A percentile compares a stretch with the other conserved stretches of the same genome.
These are phyloP conservation scores for Petrolisthes cinctipes DNA, from an alignment of 2,888 invertebrate species.

Conservation along the genomic window DNA sequence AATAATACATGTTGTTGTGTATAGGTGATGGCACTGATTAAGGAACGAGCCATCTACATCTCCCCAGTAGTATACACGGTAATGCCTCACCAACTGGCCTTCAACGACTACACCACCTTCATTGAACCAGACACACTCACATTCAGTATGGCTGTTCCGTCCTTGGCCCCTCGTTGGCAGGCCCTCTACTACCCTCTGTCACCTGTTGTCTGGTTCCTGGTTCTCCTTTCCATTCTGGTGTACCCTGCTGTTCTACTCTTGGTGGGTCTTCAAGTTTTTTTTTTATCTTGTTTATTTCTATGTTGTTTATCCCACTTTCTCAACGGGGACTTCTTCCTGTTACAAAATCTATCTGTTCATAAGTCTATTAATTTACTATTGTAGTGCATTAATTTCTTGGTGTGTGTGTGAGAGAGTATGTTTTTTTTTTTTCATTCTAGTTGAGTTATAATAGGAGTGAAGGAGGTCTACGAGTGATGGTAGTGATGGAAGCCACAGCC, in stretches of 20 bases:
- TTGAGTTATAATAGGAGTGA: no score
- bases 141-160: slow-evolving; percentile 17
- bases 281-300: no score
- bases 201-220: background rate
- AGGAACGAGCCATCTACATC: slow-evolving; percentile 4
- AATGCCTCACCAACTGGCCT: background rate
- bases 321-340: no score
- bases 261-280: background rate
- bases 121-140: slow-evolving; percentile 20
- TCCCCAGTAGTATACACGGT: background rate
- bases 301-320: no score
- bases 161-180: background rate
- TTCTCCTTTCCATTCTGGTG: background rate
- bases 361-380: no score
- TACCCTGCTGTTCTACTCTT: background rate
- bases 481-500: background rate
- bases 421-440: no score
- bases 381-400: no score
- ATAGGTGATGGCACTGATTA: slow-evolving; percentile 9
- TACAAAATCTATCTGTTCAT: no score
- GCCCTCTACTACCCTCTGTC: background rate
- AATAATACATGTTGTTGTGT: no score
- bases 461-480: background rate
- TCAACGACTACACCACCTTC: background rate
- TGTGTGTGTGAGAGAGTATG: no score